A percentile compares a stretch with the other conserved stretches of the same genome.
These are phyloP conservation scores for Merodon equestris DNA, from an alignment of 2,888 invertebrate genomes.

Conservation along the genomic window DNA sequence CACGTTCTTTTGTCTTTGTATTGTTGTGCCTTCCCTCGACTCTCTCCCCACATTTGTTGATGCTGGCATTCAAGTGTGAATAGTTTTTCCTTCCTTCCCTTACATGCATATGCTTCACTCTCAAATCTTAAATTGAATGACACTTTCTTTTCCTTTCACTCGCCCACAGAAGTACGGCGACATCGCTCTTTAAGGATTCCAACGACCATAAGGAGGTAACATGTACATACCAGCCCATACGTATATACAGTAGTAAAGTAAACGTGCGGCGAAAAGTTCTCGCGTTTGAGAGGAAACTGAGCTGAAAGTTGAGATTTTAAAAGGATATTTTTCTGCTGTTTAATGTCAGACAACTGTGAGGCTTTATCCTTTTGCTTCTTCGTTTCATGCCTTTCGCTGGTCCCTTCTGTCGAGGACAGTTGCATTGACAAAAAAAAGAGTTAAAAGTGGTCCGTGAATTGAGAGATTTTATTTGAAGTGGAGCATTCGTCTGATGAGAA, in stretches of 20 bases:
- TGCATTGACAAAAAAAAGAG: conserved; percentile 19
- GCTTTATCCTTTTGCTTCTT: conserved; percentile 10
- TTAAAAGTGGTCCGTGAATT: conserved; percentile 35
- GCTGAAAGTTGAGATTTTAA: conserved; percentile 19
- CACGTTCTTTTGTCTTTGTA: conserved; percentile 30
- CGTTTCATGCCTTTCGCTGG: no score
- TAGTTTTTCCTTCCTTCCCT: conserved; percentile 12
- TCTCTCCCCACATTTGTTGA: no score
- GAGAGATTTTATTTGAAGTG: conserved; percentile 25
- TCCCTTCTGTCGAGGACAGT: conserved; percentile 16
- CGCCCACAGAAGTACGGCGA: background rate
- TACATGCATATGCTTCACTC: conserved; percentile 7
- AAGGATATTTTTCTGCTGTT: conserved; percentile 41
- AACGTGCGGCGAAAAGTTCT: background rate
- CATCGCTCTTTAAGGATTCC: conserved; percentile 33
- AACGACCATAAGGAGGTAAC: background rate
- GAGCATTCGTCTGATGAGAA: no score
- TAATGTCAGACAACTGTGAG: conserved; percentile 31
- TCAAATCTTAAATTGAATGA: conserved; percentile 42
- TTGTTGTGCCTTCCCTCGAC: background rate
- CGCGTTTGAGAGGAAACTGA: background rate
- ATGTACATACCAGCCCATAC: background rate
- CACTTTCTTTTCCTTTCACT: conserved; percentile 9
- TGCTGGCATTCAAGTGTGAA: conserved; percentile 18
- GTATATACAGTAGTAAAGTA: background rate